phyloP scores from a whole-genome alignment of 2,113 vertebrate species.

The Butastur rufipennis region DNA sequence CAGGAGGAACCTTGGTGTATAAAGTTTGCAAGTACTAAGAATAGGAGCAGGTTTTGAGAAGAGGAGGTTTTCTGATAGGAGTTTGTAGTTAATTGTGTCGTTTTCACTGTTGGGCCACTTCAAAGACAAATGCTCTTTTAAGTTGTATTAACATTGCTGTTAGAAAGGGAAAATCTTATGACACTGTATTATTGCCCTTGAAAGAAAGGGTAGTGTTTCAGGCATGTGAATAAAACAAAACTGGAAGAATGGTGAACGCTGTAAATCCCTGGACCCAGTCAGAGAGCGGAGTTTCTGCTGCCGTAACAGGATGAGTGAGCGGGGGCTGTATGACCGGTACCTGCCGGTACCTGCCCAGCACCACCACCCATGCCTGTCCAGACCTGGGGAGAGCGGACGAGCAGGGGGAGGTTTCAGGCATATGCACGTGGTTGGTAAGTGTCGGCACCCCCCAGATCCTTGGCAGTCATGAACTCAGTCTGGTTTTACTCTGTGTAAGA shows the following conservation, averaged over 20 bases:
- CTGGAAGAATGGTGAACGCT: background rate
- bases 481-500: background rate
- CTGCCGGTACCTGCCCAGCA: background rate
- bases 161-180: background rate
- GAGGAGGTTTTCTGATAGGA: background rate
- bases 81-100: background rate
- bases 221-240: background rate
- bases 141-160: background rate
- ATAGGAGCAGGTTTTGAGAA: background rate
- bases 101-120: background rate
- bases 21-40: background rate
- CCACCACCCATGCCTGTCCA: background rate
- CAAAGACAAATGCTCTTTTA: background rate
- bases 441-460: background rate
- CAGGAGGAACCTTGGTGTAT: background rate
- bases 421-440: accelerated
- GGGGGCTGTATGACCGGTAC: background rate
- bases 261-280: background rate
- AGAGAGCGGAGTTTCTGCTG: background rate
- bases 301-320: accelerated
- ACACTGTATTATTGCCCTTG: background rate
- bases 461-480: background rate
- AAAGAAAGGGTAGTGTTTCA: background rate
- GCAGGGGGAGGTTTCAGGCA: background rate
- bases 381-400: too few species aligned